These are phyloP conservation scores for Apis cerana DNA, from an alignment of 1,140 invertebrate species.

Conservation along the genomic window DNA sequence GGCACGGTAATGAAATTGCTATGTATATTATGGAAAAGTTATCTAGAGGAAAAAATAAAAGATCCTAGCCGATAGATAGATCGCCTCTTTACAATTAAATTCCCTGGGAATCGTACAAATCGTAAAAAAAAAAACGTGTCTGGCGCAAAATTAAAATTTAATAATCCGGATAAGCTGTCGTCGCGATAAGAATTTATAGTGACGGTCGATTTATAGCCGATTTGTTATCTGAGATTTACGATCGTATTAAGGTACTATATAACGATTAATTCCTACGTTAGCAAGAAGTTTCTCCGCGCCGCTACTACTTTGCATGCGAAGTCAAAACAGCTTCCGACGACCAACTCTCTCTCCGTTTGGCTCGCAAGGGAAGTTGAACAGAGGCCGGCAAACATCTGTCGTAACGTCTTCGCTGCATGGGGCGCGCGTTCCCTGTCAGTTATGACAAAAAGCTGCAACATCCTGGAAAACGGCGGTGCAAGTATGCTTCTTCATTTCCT, in stretches of 20 bases:
- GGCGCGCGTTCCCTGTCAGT: conserved; percentile 41
- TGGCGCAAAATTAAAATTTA: conserved; percentile 34
- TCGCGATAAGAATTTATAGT: conserved; percentile 28
- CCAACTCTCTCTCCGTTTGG: not conserved
- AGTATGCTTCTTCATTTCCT: conserved; percentile 41
- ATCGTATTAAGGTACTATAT: conserved; percentile 29
- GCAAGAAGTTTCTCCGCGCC: not conserved
- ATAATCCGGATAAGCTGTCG: conserved; percentile 24
- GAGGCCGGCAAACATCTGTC: conserved; percentile 40
- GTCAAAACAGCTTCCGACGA: conserved; percentile 39
- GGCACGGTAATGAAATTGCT: too few species aligned
- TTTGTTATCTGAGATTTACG: conserved; percentile 23
- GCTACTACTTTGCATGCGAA: conserved; percentile 31
- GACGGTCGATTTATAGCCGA: conserved; percentile 17
- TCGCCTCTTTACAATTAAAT: not conserved
- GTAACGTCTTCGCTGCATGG: conserved; percentile 44
- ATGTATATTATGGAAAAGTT: too few species aligned
- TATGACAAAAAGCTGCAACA: conserved; percentile 39
- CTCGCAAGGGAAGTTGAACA: conserved; percentile 28
- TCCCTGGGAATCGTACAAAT: not conserved
- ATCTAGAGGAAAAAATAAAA: too few species aligned
- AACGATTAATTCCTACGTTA: conserved; percentile 31
- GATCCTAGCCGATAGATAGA: not conserved
- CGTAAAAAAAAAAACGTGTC: not conserved
- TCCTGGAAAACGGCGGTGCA: conserved; percentile 43